Conservation (phyloP, 2,113 vertebrate species). For the Ageneiosus marmoratus region DNA sequence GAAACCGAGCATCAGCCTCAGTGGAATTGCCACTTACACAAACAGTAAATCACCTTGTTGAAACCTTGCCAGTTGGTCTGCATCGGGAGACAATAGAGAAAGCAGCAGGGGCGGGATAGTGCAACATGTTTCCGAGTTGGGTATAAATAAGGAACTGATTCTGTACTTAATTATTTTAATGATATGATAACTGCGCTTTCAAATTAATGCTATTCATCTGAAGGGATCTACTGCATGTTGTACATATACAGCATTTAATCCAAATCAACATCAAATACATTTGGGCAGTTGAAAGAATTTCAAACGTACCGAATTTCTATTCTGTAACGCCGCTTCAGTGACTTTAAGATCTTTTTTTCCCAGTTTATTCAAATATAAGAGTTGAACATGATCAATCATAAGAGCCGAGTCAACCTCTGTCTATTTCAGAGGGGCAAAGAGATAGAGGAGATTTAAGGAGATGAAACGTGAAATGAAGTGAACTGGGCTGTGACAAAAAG, state of each 20-base stretch:
- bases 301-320: no score
- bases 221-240: background rate
- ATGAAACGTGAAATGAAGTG: constrained; percentile 37
- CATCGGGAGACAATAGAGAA: constrained; percentile 28
- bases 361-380: constrained; percentile 12
- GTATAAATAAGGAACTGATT: constrained; percentile 19
- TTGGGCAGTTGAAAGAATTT: background rate
- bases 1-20: constrained; percentile 47
- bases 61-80: constrained; percentile 53
- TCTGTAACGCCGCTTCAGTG: background rate
- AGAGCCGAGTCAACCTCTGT: background rate
- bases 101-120: constrained; percentile 21
- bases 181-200: background rate
- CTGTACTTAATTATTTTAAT: constrained; percentile 7
- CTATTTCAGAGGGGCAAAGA: constrained; percentile 17
- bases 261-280: background rate
- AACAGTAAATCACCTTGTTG: constrained; percentile 59
- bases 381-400: constrained; percentile 19
- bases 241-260: background rate
- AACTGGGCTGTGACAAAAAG: constrained; percentile 18
- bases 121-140: constrained; percentile 25
- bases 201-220: background rate
- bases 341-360: background rate
- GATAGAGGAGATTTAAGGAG: constrained; percentile 25
- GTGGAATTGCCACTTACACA: constrained; percentile 50